Percentiles rank a stretch among this genome's conserved stretches.
These are phyloP conservation scores for Leptopilina drosophilae DNA, from an alignment of 2,888 invertebrate species.

Conservation along the genomic window DNA sequence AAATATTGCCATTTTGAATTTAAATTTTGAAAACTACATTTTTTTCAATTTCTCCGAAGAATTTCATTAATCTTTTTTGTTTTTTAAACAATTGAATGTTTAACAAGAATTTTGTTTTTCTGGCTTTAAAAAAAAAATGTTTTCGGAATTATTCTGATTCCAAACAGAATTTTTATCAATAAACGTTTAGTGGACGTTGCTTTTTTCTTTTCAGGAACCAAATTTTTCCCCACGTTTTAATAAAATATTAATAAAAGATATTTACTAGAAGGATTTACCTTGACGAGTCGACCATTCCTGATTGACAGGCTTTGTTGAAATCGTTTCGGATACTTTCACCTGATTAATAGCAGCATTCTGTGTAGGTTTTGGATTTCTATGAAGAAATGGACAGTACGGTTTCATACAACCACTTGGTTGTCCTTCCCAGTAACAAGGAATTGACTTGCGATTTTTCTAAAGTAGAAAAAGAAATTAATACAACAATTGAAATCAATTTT, in stretches of 20 bases:
- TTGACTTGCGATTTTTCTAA: constrained; percentile 88
- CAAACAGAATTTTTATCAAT: neutral
- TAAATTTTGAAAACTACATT: too few species aligned
- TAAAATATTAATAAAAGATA: neutral
- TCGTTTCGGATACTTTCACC: constrained; percentile 63
- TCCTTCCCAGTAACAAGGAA: constrained; percentile 92
- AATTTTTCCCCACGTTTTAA: neutral
- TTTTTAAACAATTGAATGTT: too few species aligned
- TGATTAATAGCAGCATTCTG: constrained; percentile 66
- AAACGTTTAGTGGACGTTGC: neutral
- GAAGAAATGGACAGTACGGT: constrained; percentile 90
- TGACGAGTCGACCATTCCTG: constrained; percentile 73
- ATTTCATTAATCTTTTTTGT: too few species aligned
- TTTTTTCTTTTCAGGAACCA: too few species aligned
- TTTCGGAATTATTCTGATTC: too few species aligned
- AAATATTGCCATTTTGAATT: too few species aligned
- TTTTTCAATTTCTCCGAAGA: too few species aligned
- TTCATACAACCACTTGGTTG: constrained; percentile 91
- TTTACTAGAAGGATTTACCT: constrained; percentile 61
- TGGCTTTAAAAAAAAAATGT: too few species aligned
- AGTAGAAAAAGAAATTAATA: constrained; percentile 58
- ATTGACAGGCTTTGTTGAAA: constrained; percentile 66
- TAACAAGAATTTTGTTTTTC: too few species aligned
- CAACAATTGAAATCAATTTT: neutral
- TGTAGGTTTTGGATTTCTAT: constrained; percentile 76